phyloP scores from a whole-genome alignment of 2,888 invertebrate genomes.

The Platypus cylindrus region DNA sequence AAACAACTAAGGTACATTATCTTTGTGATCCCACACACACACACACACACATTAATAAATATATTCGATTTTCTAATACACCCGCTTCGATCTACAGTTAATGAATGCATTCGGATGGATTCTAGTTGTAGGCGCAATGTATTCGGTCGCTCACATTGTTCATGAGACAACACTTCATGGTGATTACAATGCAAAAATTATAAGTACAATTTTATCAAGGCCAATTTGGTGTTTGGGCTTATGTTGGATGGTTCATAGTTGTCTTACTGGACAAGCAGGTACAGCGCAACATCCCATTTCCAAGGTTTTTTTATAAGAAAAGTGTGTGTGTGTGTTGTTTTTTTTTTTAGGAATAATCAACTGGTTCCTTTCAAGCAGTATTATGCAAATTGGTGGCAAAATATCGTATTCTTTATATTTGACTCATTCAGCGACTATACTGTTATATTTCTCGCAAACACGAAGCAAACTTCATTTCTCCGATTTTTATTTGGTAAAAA shows the following conservation, averaged over 20 bases:
- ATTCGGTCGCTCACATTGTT: not conserved
- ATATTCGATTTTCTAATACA: too few species aligned
- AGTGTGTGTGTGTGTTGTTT: not conserved
- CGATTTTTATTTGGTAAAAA: slow-evolving; percentile 16
- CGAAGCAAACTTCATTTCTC: slow-evolving; percentile 11
- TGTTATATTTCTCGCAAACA: slow-evolving; percentile 5
- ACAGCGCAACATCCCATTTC: not conserved
- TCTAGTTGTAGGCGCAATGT: slow-evolving; percentile 10
- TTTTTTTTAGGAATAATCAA: slow-evolving; percentile 37
- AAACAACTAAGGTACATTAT: slow-evolving; percentile 8
- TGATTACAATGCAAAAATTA: slow-evolving; percentile 8
- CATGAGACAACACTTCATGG: not conserved
- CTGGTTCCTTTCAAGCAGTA: slow-evolving; percentile 37
- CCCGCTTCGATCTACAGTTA: too few species aligned
- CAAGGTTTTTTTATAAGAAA: not conserved
- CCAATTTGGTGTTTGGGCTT: slow-evolving; percentile 15
- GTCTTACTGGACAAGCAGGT: slow-evolving; percentile 15
- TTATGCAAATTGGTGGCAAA: slow-evolving; percentile 42
- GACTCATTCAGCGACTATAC: slow-evolving; percentile 16
- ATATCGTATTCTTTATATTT: slow-evolving; percentile 35
- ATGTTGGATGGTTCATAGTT: slow-evolving; percentile 14
- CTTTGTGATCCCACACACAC: too few species aligned
- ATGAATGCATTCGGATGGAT: slow-evolving; percentile 10
- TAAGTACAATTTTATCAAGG: slow-evolving; percentile 14
- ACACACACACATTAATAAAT: too few species aligned